phyloP scores from a whole-genome alignment of 2,113 vertebrate species.

The Anas platyrhynchos region DNA sequence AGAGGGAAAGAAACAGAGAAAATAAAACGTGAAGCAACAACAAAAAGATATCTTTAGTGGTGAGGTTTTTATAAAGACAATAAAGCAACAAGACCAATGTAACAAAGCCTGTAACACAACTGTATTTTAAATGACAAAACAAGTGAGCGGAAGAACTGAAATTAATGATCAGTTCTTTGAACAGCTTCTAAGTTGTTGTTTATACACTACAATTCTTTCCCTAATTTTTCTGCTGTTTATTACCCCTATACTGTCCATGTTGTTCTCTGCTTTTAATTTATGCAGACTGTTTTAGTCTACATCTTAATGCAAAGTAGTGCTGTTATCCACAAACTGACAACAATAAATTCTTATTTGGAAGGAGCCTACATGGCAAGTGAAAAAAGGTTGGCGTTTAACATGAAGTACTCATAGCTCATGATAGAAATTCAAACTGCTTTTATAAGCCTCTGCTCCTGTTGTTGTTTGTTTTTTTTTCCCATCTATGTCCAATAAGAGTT shows the following conservation, averaged over 20 bases:
- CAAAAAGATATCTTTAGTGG: neutral
- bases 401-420: neutral
- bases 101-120: neutral
- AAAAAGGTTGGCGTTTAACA: neutral
- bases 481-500: neutral
- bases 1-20: neutral
- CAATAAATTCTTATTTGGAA: neutral
- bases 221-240: neutral
- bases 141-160: neutral
- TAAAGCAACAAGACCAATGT: neutral
- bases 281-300: neutral
- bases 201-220: neutral
- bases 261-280: neutral
- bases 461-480: neutral
- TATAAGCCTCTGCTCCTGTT: neutral
- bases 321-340: neutral
- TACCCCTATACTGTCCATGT: neutral
- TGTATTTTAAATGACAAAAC: neutral
- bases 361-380: neutral
- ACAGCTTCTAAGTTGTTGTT: neutral
- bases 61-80: neutral
- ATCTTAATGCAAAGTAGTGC: neutral
- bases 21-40: neutral
- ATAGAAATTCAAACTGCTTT: neutral
- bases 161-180: neutral